Conservation (phyloP, 2,888 invertebrate genomes). For the Cataglyphis altisquamis region DNA sequence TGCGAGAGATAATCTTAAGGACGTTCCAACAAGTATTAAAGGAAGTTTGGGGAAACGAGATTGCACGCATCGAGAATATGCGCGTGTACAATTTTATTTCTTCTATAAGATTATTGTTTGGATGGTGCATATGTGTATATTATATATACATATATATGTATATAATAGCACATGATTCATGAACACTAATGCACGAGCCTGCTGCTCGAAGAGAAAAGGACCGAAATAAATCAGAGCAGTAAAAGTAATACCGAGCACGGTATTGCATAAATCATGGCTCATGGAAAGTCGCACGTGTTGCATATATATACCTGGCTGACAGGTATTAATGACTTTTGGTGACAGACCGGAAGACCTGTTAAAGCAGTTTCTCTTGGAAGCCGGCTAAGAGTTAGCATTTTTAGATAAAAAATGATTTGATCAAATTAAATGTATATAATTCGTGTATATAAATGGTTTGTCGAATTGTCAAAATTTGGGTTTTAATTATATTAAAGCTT, state of each 20-base stretch:
- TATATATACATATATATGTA: not conserved
- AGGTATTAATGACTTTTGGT: slow-evolving; percentile 56
- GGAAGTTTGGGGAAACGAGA: not conserved
- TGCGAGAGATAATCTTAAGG: not conserved
- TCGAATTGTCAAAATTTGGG: not conserved
- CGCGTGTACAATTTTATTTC: slow-evolving; percentile 12
- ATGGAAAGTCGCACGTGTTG: slow-evolving; percentile 57
- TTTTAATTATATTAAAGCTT: not conserved
- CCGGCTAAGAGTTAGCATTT: slow-evolving; percentile 37
- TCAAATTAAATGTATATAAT: not conserved
- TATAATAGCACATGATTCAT: slow-evolving; percentile 43
- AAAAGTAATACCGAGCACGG: slow-evolving; percentile 59
- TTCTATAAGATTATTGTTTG: slow-evolving; percentile 26
- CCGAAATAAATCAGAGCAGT: slow-evolving; percentile 59
- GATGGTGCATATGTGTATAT: not conserved
- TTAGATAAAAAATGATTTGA: not conserved
- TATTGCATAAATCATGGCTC: slow-evolving; percentile 58
- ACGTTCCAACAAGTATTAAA: slow-evolving; percentile 12
- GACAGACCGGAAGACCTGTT: slow-evolving; percentile 45
- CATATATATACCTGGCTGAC: slow-evolving; percentile 41
- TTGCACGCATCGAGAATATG: not conserved
- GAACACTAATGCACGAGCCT: slow-evolving; percentile 33
- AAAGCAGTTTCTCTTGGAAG: slow-evolving; percentile 40
- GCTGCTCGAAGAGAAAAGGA: slow-evolving; percentile 46
- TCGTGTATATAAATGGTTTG: not conserved